A percentile compares a stretch with the other conserved stretches of the same genome.
phyloP scores from a whole-genome alignment of 2,888 invertebrate genomes.

The Heliconius aoede region DNA sequence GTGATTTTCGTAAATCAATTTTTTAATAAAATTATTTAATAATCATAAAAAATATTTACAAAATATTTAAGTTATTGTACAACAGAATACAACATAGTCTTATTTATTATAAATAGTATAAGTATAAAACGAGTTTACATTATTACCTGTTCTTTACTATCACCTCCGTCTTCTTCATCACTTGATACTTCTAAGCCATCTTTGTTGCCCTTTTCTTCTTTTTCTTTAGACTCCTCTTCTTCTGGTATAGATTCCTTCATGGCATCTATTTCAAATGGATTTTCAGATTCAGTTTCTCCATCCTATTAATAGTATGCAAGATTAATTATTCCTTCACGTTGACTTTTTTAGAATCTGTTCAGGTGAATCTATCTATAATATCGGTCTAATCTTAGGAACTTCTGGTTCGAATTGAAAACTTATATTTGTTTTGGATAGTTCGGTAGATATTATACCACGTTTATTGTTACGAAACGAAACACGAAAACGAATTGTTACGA shows the following conservation, averaged over 20 bases:
- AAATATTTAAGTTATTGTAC: not conserved
- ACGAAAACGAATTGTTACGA: not conserved
- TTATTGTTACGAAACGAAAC: not conserved
- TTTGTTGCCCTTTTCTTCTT: constrained; percentile 67
- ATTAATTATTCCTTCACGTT: not conserved
- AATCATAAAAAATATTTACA: not conserved
- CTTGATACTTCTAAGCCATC: constrained; percentile 78
- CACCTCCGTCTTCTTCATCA: constrained; percentile 72
- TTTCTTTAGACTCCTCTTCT: constrained; percentile 66
- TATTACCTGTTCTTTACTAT: constrained; percentile 59
- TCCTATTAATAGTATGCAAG: constrained; percentile 60
- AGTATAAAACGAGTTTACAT: not conserved
- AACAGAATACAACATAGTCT: not conserved
- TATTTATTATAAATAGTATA: no score
- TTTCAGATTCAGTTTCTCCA: constrained; percentile 86
- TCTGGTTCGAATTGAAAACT: not conserved
- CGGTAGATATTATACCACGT: not conserved
- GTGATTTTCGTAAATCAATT: not conserved
- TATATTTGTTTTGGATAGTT: not conserved
- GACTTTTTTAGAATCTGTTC: no score
- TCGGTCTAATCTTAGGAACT: not conserved
- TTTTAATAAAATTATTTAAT: not conserved
- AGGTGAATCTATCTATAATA: no score
- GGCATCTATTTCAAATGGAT: constrained; percentile 93
- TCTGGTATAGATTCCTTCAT: constrained; percentile 86